These are phyloP conservation scores for Odontomachus brunneus DNA, from an alignment of 1,140 invertebrate genomes.

Conservation along the genomic window DNA sequence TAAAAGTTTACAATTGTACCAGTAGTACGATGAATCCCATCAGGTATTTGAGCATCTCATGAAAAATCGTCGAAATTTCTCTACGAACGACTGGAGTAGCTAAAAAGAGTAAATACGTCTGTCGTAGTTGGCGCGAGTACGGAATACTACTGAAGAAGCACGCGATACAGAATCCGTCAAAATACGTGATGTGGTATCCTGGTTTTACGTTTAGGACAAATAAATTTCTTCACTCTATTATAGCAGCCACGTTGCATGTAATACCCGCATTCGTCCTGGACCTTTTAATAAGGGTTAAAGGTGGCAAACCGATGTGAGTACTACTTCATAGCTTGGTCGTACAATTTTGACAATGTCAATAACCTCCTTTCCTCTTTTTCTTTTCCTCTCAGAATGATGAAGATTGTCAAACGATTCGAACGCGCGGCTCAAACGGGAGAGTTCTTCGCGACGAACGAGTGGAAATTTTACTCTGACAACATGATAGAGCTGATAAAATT, in stretches of 20 bases:
- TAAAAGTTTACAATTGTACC: conserved; percentile 96
- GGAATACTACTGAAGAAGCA: conserved; percentile 89
- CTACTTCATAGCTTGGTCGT: too few species aligned
- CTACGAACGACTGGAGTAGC: too few species aligned
- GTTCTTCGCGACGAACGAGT: conserved; percentile 95
- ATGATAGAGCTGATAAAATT: conserved; percentile 88
- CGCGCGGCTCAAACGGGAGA: conserved; percentile 91
- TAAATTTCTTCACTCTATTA: conserved; percentile 89
- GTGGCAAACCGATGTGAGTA: conserved; percentile 92
- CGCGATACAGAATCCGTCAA: conserved; percentile 91
- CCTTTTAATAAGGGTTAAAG: conserved; percentile 88
- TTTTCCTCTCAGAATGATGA: conserved; percentile 90
- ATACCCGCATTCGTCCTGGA: conserved; percentile 93
- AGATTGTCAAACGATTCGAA: conserved; percentile 92
- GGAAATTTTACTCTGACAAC: conserved; percentile 93
- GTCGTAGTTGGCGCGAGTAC: conserved; percentile 92
- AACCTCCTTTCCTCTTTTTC: too few species aligned
- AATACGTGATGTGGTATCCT: conserved; percentile 95
- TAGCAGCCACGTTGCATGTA: conserved; percentile 90
- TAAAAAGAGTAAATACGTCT: neutral
- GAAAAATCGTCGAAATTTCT: neutral
- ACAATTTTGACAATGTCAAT: too few species aligned
- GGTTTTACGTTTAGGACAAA: conserved; percentile 92
- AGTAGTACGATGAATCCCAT: conserved; percentile 94
- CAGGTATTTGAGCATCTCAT: conserved; percentile 75